These are phyloP conservation scores for Dreissena rostriformis DNA, from an alignment of 1,140 invertebrate species.

Conservation along the genomic window DNA sequence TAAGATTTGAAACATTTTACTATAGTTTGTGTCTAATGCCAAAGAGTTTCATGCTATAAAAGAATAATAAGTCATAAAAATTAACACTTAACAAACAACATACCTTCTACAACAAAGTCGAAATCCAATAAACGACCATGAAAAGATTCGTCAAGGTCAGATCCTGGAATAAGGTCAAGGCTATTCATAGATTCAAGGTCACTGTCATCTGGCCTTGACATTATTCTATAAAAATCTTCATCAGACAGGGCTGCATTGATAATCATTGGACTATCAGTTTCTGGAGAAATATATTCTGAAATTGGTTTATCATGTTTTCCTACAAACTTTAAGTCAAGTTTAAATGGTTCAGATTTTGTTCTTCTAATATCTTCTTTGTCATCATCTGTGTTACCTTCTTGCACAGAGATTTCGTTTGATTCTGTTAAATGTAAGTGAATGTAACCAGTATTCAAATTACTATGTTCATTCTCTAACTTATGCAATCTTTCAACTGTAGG, in stretches of 20 bases:
- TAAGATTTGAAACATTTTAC: too few species aligned
- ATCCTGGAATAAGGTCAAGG: conserved; percentile 48
- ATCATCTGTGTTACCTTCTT: conserved; percentile 14
- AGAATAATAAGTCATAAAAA: too few species aligned
- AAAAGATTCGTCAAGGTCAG: conserved; percentile 33
- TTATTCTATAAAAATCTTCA: conserved; percentile 40
- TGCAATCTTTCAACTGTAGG: neutral
- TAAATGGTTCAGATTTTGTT: conserved; percentile 3
- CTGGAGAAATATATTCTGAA: neutral
- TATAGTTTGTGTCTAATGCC: too few species aligned
- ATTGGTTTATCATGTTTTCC: neutral
- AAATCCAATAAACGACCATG: too few species aligned
- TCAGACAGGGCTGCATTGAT: conserved; percentile 35
- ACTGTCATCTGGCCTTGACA: conserved; percentile 15
- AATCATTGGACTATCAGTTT: conserved; percentile 28
- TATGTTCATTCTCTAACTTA: neutral
- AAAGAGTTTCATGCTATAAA: too few species aligned
- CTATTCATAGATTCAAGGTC: conserved; percentile 30
- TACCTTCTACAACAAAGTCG: too few species aligned
- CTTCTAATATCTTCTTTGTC: neutral
- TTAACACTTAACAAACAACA: too few species aligned
- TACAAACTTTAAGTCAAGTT: neutral
- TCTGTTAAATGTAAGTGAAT: too few species aligned
- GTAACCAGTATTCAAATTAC: too few species aligned
- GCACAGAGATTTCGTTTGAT: neutral